phyloP scores from a whole-genome alignment of 2,888 invertebrate species.

The Spicauda simplicius region DNA sequence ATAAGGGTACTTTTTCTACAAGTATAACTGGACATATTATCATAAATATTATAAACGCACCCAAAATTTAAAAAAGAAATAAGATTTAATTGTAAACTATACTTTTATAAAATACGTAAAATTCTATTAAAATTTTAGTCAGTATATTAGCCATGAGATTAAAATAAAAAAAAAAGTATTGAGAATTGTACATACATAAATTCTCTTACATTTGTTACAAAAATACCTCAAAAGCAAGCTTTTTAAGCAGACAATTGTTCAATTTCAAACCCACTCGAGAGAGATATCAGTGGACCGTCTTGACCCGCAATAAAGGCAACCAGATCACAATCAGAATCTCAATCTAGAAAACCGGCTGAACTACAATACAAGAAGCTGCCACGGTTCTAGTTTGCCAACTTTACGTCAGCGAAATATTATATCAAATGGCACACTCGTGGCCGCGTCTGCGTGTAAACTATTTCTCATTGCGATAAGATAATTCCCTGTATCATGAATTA shows the following conservation, averaged over 20 bases:
- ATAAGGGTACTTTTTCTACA: too few relatives aligned
- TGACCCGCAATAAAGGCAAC: constrained; percentile 41
- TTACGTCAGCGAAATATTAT: constrained; percentile 62
- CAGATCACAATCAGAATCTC: constrained; percentile 45
- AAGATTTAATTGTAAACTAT: too few relatives aligned
- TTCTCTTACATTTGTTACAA: neutral
- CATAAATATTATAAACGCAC: too few relatives aligned
- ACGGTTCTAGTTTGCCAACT: constrained; percentile 55
- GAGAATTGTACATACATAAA: too few relatives aligned
- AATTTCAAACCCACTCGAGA: constrained; percentile 8
- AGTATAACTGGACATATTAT: too few relatives aligned
- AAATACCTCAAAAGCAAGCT: neutral
- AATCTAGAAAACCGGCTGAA: constrained; percentile 53
- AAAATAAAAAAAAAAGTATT: too few relatives aligned
- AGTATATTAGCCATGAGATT: too few relatives aligned
- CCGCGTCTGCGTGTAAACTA: constrained; percentile 48
- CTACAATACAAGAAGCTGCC: constrained; percentile 55
- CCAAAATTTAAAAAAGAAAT: too few relatives aligned
- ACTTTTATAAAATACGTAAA: too few relatives aligned
- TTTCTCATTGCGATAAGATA: constrained; percentile 46
- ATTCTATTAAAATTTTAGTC: too few relatives aligned
- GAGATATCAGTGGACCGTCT: constrained; percentile 19
- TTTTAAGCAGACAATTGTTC: constrained; percentile 15
- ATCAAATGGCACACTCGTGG: constrained; percentile 50
- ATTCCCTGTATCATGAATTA: constrained; percentile 59